Evolutionary conservation across 2,888 invertebrate genomes (phyloP), one percentile per base, ranked within the genome.

Genomic region (Cataglyphis livida): DNA sequence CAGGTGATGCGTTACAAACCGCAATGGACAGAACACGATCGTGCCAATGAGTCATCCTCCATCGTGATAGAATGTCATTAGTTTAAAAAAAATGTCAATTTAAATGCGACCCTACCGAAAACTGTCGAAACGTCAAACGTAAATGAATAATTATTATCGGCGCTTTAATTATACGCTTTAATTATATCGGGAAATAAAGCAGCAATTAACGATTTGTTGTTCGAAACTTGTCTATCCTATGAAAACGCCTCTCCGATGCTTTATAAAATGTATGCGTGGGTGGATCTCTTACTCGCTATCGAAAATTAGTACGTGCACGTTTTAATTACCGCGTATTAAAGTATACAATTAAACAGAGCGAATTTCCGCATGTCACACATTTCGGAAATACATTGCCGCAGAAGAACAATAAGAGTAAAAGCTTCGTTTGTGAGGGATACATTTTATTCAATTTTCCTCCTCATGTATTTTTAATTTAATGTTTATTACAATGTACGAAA

Each of bases 141-240:
- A 84, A 85, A 65, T 84, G 89, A 89, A 89, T 92, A 90, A 91
- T 92, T 91, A 91, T 92, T 91, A 90, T 81, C 86, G 88, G 75
- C 83, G 83, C 86, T 88, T 85, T 91, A 91, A 92, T 92, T 92
- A 91, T 88, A 87, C 83, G 82, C 85, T 21, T 21, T 21, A 21
- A 21, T 21, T 21, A 21, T 21, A 21, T 84, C 83, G 81, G 74
- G 83, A 89, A 51, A 88, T 87, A 86, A 88, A 85, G 86, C 82
- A 78, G 82, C 83, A 84, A 83, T 88, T 86, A 87, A 88, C 85
- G 85, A 86, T 85, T 79, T 84, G 78, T 84, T 84, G 87, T 48
- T 38, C 28, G 32, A 41, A 62, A 62, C 38, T 66, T 18, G 44
- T 51, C 51, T 51, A 48, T 71, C 25, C 35, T 71, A 71, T 32